Base-by-base conservation (phyloP, 2,113 vertebrate genomes). In the Lanius ludovicianus region DNA sequence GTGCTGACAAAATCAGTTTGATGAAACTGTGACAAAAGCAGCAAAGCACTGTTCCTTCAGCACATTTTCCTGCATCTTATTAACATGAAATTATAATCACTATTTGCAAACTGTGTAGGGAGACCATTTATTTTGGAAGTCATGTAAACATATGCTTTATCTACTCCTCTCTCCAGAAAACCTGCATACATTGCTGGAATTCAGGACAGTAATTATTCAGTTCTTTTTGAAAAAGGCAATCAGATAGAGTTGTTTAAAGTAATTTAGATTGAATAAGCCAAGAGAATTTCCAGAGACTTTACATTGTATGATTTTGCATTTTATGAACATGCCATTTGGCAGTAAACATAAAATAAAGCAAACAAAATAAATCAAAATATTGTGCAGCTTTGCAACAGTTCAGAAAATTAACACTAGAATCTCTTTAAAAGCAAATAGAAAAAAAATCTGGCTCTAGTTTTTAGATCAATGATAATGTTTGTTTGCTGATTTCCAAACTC, bases 1-100 rank as follows among this genome's bases (percentile, higher is more conserved):
- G 97, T 97, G 98, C 98, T 98, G 96, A 98, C 95, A 98, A 98
- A 98, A 97, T 98, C 97, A 97, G 97, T 95, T 97, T 93, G 96
- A 98, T 94, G 94, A 98, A 98, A 97, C 91, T 73, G 83, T 97
- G 97, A 98, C 86, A 93, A 96, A 96, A 87, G 91, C 82, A 96
- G 71, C 81, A 94, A 94, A 96, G 78, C 67, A 55, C 85, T 44
- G 35, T 33, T 89, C 89, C 85, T 96, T 92, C 92, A 97, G 91
- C 93, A 97, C 97, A 95, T 86, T 95, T 94, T 91, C 95, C 96
- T 98, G 98, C 84, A 98, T 98, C 97, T 98, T 98, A 99, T 98
- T 98, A 98, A 97, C 87, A 97, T 92, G 93, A 98, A 98, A 98
- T 88, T 90, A 96, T 49, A 87, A 97, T 57, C 27, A 31, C 65